These are phyloP conservation scores for Melanchra persicariae DNA, from an alignment of 2,888 invertebrate species.

Conservation along the genomic window DNA sequence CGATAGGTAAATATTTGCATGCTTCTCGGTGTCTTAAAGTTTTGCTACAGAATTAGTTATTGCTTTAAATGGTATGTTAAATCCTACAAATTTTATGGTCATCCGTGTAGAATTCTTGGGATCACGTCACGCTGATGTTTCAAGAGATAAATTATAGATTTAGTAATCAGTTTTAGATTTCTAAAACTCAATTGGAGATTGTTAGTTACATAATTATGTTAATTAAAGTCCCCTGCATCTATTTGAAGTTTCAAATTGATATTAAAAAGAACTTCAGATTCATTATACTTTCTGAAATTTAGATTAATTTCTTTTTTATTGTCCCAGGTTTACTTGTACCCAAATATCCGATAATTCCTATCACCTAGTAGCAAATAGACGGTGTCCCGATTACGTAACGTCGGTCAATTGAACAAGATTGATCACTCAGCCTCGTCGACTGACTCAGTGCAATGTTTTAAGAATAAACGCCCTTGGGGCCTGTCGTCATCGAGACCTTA, in stretches of 20 bases:
- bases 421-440: conserved; percentile 80
- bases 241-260: not conserved
- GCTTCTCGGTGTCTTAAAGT: conserved; percentile 38
- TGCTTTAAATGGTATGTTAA: conserved; percentile 55
- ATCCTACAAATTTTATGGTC: conserved; percentile 25
- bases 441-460: conserved; percentile 77
- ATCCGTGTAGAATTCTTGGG: conserved; percentile 17
- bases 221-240: not conserved
- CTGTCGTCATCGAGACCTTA: conserved; percentile 62
- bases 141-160: conserved; percentile 27
- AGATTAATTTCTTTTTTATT: not conserved
- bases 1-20: conserved; percentile 59
- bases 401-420: conserved; percentile 84
- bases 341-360: conserved; percentile 61
- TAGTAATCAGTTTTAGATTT: conserved; percentile 20
- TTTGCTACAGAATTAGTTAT: conserved; percentile 57
- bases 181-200: conserved; percentile 3
- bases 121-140: conserved; percentile 33
- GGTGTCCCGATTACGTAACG: conserved; percentile 77
- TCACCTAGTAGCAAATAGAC: conserved; percentile 63
- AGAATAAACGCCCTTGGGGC: conserved; percentile 69
- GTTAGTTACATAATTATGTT: not conserved
- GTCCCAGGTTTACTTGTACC: conserved; percentile 34
- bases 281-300: not conserved
- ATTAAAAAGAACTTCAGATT: not conserved